A percentile compares a stretch with the other conserved stretches of the same genome.
phyloP scores from a whole-genome alignment of 2,888 invertebrate genomes.

The Dicyrtomina minuta region DNA sequence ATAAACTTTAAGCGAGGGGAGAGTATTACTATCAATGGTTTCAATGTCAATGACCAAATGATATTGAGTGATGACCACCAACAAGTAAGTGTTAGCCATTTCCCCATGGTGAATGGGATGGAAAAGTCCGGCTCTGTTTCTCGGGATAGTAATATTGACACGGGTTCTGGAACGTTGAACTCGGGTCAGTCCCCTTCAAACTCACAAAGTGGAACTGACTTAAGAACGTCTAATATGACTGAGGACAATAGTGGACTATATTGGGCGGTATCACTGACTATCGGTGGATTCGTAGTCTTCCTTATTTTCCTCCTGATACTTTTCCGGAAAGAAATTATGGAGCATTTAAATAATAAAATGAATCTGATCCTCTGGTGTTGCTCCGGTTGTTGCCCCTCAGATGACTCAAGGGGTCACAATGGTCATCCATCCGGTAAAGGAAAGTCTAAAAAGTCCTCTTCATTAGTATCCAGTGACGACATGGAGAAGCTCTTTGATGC shows the following conservation, averaged over 20 bases:
- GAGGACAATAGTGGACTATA: background rate
- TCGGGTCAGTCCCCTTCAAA: no score
- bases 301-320: conserved; percentile 40
- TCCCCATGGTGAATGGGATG: no score
- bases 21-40: no score
- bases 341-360: background rate
- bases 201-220: no score
- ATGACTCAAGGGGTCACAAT: background rate
- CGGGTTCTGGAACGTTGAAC: no score
- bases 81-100: background rate
- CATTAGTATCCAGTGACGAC: conserved; percentile 55
- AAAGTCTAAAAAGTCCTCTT: conserved; percentile 53
- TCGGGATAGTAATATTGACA: no score
- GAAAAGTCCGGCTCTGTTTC: no score
- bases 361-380: background rate
- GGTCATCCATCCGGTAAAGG: background rate
- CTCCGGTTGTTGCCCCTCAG: conserved; percentile 2
- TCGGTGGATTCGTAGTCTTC: conserved; percentile 33
- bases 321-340: conserved; percentile 43
- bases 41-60: no score
- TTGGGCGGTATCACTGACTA: conserved; percentile 6
- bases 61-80: background rate
- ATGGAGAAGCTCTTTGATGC: conserved; percentile 69
- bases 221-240: no score
- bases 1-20: no score